Conservation (phyloP, 2,888 invertebrate genomes). For the Phaedon cochleariae region DNA sequence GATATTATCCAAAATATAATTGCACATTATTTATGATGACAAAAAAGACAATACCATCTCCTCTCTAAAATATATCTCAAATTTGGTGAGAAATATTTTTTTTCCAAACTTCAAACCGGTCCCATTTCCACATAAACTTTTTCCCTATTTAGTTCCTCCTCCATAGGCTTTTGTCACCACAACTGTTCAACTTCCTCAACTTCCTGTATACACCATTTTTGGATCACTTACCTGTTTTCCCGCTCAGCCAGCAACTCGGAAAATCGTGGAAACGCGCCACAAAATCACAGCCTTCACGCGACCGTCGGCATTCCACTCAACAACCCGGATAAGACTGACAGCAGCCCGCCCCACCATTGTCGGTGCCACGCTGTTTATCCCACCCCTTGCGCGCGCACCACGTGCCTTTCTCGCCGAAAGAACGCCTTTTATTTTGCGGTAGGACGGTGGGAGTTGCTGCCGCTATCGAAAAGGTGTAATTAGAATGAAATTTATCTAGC, state of each 20-base stretch:
- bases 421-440: constrained; percentile 45
- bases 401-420: constrained; percentile 49
- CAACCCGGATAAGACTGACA: constrained; percentile 55
- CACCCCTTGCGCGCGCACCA: constrained; percentile 60
- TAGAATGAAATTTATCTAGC: constrained; percentile 20
- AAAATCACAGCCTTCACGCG: constrained; percentile 36
- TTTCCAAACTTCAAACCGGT: too few relatives aligned
- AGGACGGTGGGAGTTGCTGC: constrained; percentile 40
- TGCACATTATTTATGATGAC: too few relatives aligned
- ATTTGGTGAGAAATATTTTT: too few relatives aligned
- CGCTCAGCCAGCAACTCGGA: constrained; percentile 9
- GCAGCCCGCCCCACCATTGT: constrained; percentile 46
- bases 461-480: constrained; percentile 35
- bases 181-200: background rate
- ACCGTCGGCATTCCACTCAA: constrained; percentile 46
- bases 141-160: too few relatives aligned
- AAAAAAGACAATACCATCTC: too few relatives aligned
- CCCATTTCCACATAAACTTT: too few relatives aligned
- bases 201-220: background rate
- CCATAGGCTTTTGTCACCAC: too few relatives aligned
- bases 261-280: constrained; percentile 23
- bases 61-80: too few relatives aligned
- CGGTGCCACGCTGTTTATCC: constrained; percentile 53
- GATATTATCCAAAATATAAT: too few relatives aligned
- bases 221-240: background rate